Conservation (phyloP, 2,113 vertebrate genomes). For the Irena cyanogastra region DNA sequence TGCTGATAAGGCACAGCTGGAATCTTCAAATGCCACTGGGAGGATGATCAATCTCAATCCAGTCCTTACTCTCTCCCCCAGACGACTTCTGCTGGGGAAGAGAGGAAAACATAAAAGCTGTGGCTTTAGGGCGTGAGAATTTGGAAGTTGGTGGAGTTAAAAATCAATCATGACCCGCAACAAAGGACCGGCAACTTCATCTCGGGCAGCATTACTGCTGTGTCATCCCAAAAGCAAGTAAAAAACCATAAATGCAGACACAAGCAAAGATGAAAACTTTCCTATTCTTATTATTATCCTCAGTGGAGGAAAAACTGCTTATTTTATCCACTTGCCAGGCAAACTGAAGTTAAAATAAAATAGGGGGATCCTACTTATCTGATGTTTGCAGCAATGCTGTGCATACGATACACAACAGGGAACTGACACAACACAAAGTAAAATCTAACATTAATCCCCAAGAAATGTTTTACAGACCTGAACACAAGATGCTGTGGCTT, state of each 20-base stretch:
- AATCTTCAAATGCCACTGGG: background rate
- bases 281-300: background rate
- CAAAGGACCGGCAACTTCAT: background rate
- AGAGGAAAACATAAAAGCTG: background rate
- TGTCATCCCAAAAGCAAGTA: background rate
- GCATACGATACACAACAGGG: background rate
- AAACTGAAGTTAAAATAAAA: background rate
- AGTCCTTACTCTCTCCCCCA: background rate
- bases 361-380: background rate
- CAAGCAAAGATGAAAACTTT: background rate
- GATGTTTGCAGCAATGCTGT: background rate
- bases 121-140: background rate
- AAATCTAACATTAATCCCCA: background rate
- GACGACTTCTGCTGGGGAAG: background rate
- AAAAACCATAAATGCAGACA: background rate
- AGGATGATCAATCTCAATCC: slow-evolving; percentile 30
- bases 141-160: background rate
- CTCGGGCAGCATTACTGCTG: background rate
- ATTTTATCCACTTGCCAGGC: background rate
- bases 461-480: background rate
- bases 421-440: background rate
- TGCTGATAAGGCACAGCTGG: slow-evolving; percentile 11
- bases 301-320: background rate
- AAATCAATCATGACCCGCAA: slow-evolving; percentile 4
- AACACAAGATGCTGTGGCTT: background rate